Evolutionary conservation across 2,113 vertebrate species (phyloP).

Genomic region (Trogon melanurus): DNA sequence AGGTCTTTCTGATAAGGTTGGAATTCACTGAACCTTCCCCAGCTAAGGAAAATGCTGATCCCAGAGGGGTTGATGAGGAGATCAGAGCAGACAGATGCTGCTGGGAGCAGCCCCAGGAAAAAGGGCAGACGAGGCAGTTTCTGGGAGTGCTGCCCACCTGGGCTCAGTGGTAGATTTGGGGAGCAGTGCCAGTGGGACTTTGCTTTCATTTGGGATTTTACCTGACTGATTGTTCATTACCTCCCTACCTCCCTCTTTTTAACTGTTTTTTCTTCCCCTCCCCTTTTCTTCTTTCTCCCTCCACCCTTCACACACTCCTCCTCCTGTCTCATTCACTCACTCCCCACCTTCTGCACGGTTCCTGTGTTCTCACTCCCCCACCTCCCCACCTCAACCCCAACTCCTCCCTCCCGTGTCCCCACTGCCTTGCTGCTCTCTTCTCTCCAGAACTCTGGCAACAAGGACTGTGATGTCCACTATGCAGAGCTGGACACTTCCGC

Average conservation of each 20-base stretch:
- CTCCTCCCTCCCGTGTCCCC: constrained; percentile 32
- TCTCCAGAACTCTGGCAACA: constrained; percentile 88
- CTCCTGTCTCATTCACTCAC: background rate
- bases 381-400: background rate
- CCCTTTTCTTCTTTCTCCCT: constrained; percentile 20
- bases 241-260: constrained; percentile 48
- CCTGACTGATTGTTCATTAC: constrained; percentile 40
- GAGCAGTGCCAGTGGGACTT: background rate
- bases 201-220: background rate
- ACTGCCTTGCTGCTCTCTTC: constrained; percentile 81
- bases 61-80: background rate
- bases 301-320: background rate
- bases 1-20: rapidly evolving
- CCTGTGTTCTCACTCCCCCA: background rate
- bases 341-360: background rate
- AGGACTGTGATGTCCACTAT: constrained; percentile 89
- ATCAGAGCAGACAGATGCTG: background rate
- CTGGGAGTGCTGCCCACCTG: background rate
- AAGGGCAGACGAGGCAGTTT: background rate
- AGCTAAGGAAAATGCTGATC: background rate
- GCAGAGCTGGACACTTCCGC: constrained; percentile 92
- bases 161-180: background rate
- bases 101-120: background rate
- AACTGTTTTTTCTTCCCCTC: constrained; percentile 47
- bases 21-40: background rate